phyloP scores from a whole-genome alignment of 2,113 vertebrate species.

The Vombatus ursinus region DNA sequence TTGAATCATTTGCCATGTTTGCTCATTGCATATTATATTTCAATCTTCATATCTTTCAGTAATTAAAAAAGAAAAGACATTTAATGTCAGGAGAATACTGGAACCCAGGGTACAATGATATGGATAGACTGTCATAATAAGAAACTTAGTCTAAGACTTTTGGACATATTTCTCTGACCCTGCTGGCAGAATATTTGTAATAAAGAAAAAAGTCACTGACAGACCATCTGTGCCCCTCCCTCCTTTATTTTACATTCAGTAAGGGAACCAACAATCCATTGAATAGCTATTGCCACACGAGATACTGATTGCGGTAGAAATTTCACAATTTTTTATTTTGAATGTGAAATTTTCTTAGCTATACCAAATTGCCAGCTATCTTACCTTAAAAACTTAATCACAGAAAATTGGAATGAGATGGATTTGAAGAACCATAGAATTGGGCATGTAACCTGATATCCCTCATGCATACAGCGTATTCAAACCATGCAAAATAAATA shows the following conservation, averaged over 20 bases:
- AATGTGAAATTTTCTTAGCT: constrained; percentile 19
- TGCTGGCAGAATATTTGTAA: not conserved
- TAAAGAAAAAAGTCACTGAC: constrained; percentile 10
- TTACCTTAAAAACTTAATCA: constrained; percentile 15
- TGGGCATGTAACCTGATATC: not conserved
- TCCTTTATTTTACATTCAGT: not conserved
- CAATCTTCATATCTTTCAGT: constrained; percentile 63
- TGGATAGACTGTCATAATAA: constrained; percentile 20
- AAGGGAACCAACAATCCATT: not conserved
- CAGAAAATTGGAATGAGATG: constrained; percentile 35
- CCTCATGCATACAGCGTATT: not conserved
- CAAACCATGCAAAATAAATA: constrained; percentile 7
- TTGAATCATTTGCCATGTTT: constrained; percentile 63
- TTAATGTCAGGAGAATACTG: constrained; percentile 55
- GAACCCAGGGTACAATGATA: not conserved
- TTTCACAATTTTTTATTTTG: not conserved
- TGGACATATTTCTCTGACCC: not conserved
- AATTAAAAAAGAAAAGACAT: constrained; percentile 67
- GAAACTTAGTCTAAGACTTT: constrained; percentile 12
- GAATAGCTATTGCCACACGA: not conserved
- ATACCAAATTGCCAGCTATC: not conserved
- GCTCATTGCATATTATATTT: constrained; percentile 64
- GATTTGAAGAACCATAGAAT: not conserved
- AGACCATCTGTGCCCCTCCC: not conserved
- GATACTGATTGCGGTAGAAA: not conserved